A percentile compares a stretch with the other conserved stretches of the same genome.
Conservation (phyloP, 2,888 invertebrate species). For the Amorpha juglandis region DNA sequence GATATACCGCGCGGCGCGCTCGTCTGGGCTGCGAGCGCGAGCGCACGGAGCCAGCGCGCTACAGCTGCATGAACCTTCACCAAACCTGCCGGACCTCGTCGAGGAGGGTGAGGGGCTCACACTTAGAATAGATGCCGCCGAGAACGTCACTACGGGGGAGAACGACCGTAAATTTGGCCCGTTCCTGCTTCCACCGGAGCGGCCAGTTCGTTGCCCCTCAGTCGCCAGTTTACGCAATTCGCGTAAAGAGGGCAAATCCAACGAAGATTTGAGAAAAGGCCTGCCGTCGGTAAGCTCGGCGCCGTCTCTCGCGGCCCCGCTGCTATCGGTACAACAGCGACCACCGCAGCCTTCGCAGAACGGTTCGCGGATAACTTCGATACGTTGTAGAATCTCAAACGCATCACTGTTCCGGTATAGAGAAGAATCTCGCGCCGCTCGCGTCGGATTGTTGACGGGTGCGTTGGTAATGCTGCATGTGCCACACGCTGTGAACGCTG, state of each 20-base stretch:
- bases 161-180: conserved; percentile 72
- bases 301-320: conserved; percentile 76
- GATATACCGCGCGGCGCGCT: conserved; percentile 90
- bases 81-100: conserved; percentile 69
- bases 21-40: conserved; percentile 84
- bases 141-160: conserved; percentile 52
- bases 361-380: conserved; percentile 88
- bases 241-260: conserved; percentile 73
- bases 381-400: conserved; percentile 92
- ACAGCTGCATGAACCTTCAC: conserved; percentile 77
- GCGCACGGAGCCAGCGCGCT: conserved; percentile 79
- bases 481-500: conserved; percentile 82
- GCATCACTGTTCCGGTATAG: conserved; percentile 93
- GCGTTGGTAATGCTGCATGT: conserved; percentile 90
- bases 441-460: conserved; percentile 87
- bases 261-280: conserved; percentile 68
- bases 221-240: conserved; percentile 74
- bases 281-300: conserved; percentile 81
- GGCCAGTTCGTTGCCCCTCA: conserved; percentile 74
- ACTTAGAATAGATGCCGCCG: conserved; percentile 71
- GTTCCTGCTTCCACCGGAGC: conserved; percentile 74
- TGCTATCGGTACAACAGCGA: conserved; percentile 61
- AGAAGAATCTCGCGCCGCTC: conserved; percentile 94
- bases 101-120: conserved; percentile 77
- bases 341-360: conserved; percentile 75